Evolutionary conservation across 64 coral and sea anemone genomes (phyloP), one percentile per base, ranked within the genome.

Genomic region (Acropora yongei): DNA sequence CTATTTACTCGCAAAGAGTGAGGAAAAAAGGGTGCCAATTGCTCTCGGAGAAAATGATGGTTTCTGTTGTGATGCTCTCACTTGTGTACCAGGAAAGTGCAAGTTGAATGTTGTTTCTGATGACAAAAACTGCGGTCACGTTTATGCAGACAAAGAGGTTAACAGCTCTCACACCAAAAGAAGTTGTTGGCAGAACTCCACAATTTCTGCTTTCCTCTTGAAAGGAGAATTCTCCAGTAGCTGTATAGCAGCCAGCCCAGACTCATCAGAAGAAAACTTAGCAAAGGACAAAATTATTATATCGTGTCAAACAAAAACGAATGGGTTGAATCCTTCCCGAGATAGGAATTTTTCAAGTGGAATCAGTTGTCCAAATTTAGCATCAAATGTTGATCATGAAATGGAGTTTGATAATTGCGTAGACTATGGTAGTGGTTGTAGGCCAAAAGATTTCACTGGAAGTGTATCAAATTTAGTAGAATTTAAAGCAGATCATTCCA

Each of bases 171-270:
- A 60, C 42, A 13, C 61, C 39, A 81, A 60, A 60, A 81, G 51
- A n/a, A 81, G 79, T 8, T n/a, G 51, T 11, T 3, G 47, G 7
- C 79, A 60, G 20, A 81, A 81, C 8, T 41, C 79, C 20, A 81
- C 79, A 30, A 81, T 81, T 50, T 81, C 79, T 81, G 79, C 79
- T 60, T 81, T 81, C 53, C 79, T 81, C 30, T 81, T 81, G 57
- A 65, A 85, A 45, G 61, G 44, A 49, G 63, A 85, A 48, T 85
- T 61, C 6, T 67, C 82, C 2, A 85, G 82, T 3, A 68, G 44
- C 60, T 85, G 41, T 72, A 49, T 72, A 12, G 44, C 82, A 30
- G n/a, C 82, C 10, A 30, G 63, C 44, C 65, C 82, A n/a, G 60
- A 68, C n/a, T 30, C 60, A 49, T 85, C 58, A 8, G 80, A 85